These are phyloP conservation scores for Anorthoa munda DNA, from an alignment of 2,888 invertebrate species.

Conservation along the genomic window DNA sequence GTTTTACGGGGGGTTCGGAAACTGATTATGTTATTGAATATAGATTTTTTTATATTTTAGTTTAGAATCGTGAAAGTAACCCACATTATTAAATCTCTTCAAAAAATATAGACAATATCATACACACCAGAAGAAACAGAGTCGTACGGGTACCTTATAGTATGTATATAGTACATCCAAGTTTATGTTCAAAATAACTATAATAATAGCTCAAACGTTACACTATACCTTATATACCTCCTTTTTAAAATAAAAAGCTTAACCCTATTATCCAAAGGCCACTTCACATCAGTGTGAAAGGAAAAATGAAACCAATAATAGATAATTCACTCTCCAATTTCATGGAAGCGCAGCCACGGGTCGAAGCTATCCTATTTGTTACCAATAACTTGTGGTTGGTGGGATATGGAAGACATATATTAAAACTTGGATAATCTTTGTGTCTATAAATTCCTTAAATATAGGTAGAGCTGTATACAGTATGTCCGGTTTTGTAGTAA, in stretches of 20 bases:
- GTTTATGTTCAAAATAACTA: no score
- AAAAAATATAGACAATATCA: no score
- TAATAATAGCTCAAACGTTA: background rate
- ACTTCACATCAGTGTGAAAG: background rate
- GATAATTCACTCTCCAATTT: slow-evolving; percentile 49
- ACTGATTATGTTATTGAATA: background rate
- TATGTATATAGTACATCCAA: no score
- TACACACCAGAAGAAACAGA: no score
- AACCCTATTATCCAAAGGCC: background rate
- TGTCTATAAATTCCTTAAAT: no score
- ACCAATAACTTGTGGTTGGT: slow-evolving; percentile 1
- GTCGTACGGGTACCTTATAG: no score
- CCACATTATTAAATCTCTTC: no score
- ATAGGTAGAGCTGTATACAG: no score
- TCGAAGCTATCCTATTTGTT: slow-evolving; percentile 31
- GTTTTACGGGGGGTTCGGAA: background rate
- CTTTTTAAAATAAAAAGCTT: background rate
- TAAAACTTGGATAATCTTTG: slow-evolving; percentile 23
- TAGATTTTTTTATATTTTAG: no score
- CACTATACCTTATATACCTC: background rate
- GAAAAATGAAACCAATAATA: slow-evolving; percentile 30
- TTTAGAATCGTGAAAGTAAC: no score
- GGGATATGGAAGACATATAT: slow-evolving; percentile 22
- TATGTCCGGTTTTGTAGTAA: no score
- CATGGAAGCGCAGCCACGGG: slow-evolving; percentile 45